Evolutionary conservation across 2,797 vertebrate genomes (phyloP).

Genomic region (Anguilla obscura): DNA sequence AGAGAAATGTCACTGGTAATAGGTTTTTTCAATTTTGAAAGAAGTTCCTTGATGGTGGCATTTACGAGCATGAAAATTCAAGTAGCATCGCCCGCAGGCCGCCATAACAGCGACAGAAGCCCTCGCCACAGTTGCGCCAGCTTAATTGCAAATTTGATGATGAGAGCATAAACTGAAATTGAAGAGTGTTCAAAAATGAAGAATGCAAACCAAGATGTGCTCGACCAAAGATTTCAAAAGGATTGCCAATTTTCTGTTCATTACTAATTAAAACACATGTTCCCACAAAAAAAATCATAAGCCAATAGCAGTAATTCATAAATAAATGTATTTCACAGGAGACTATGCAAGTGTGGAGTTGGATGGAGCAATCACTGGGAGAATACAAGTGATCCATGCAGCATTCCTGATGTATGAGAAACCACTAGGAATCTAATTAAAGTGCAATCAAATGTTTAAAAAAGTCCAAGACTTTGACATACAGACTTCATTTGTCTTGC

Average conservation of each 20-base stretch:
- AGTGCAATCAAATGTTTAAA: constrained; percentile 11
- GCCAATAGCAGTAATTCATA: neutral
- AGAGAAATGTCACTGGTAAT: constrained; percentile 76
- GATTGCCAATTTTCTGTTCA: neutral
- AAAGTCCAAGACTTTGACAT: neutral
- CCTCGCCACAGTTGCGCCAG: constrained; percentile 56
- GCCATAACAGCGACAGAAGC: constrained; percentile 45
- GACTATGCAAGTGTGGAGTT: neutral
- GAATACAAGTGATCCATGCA: neutral
- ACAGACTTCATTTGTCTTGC: constrained; percentile 14
- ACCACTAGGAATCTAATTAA: constrained; percentile 5
- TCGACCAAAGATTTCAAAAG: neutral
- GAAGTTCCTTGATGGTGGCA: constrained; percentile 69
- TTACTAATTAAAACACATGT: neutral
- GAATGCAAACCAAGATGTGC: neutral
- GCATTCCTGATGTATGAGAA: neutral
- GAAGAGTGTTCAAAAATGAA: constrained; percentile 45
- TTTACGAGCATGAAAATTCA: constrained; percentile 70
- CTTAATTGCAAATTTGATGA: constrained; percentile 69
- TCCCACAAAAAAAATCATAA: neutral
- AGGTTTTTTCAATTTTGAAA: constrained; percentile 65
- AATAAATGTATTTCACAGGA: neutral
- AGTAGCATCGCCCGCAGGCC: constrained; percentile 55
- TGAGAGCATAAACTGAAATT: constrained; percentile 60
- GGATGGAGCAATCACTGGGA: neutral